Base-by-base conservation (phyloP, 2,888 invertebrate genomes). In the Drosophila pseudotalamancana region DNA sequence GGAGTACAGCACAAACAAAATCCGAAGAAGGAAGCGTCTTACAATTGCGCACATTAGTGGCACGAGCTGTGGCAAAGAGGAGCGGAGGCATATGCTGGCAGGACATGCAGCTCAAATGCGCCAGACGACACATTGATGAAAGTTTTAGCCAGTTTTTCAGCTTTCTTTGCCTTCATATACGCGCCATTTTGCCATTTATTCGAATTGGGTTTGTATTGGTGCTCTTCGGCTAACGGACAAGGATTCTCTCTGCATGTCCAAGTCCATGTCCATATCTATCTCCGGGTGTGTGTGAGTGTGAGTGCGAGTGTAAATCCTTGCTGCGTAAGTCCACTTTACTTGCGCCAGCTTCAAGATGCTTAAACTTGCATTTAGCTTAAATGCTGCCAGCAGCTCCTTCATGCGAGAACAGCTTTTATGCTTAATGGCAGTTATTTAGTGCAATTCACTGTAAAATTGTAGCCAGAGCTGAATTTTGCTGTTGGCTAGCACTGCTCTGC, bases 391-490 rank as follows among this genome's bases (percentile, higher is more conserved):
- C 68, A 66, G 68, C 50, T 72, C 85, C 72, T 87, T 87, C 87
- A 88, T 77, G 87, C 79, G 85, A 76, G 73, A 88, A 79, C 74
- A 79, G 83, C 85, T 88, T 87, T 88, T 82, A 87, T 87, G 77
- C 85, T 87, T 88, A 87, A 88, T 88, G 74, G 80, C 74, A 78
- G 82, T 82, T 86, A 84, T 88, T 88, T 77, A 80, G 87, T 85
- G 82, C 79, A 85, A 81, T 81, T 86, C 83, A 79, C 77, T 83
- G 83, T 85, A 69, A 87, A 82, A 84, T 85, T 87, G 81, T 75
- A 68, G 77, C 72, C 77, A 72, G 64, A 42, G 55, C 55, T 53
- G 25, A 40, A 32, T 40, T 51, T 51, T 40, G 31, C 32, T 25
- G 19, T 25, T 56, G 57, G 57, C 29, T 23, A 23, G 18, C 23